Evolutionary conservation across 2,113 vertebrate genomes (phyloP), one percentile per base, ranked within the genome.

Genomic region (Oreochromis niloticus): DNA sequence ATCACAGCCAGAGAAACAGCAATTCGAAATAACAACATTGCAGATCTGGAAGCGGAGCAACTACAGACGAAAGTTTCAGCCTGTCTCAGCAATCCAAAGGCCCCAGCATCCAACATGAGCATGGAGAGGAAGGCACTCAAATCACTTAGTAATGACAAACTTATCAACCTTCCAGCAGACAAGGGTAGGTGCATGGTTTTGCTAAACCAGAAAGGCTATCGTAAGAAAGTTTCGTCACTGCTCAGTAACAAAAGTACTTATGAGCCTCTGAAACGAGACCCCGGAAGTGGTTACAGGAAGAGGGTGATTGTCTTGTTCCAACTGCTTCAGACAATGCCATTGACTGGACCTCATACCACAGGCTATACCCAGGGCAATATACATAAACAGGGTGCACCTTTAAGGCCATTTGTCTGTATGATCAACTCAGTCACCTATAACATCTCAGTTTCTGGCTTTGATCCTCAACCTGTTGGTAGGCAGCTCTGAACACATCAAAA

Each of bases 201-300:
- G 59, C 59, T 36, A 36, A 63, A n/a, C 32, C 17, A 63, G 59
- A 63, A 63, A 63, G 17, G 7, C 9, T 63, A 63, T n/a, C 59
- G 8, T 36, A 19, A 1, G 3, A 2, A 1, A 1, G 1, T 17
- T 32, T n/a, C 19, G 17, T 63, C 32, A 36, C 59, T 63, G 32
- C 6, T 63, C 32, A 63, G 59, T 63, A 10, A 63, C 32, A 63
- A 36, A 63, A 63, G n/a, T 36, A 63, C 32, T 63, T n/a, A 63
- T 63, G 9, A 63, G 9, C 32, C 32, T 36, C 59, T 63, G 2
- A 63, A 63, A 63, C 19, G 32, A 63, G 34, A 63, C 32, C 32
- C 59, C 11, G 32, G 59, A 12, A 63, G 59, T 36, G 59, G 59
- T 36, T 63, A 63, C 32, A 63, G 30, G 57, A 61, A 61, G 57